Evolutionary conservation across 2,888 invertebrate species (phyloP), one percentile per base, ranked within the genome.

Genomic region (Epinotia nisella): DNA sequence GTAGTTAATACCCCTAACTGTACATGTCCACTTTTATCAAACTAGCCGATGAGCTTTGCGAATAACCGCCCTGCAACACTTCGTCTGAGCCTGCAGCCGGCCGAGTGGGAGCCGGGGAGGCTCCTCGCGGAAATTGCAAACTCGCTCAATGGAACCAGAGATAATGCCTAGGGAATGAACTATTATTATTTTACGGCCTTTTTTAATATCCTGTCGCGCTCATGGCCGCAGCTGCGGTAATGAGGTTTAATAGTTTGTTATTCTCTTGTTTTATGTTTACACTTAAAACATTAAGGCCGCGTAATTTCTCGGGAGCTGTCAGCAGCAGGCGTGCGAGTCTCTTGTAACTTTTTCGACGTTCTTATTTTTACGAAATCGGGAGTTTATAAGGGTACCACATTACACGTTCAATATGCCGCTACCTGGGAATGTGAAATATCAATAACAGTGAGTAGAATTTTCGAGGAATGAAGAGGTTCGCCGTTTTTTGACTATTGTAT

Each of bases 81-180:
- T 49, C 39, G 21, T 24, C 45, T 61, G 49, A 49, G 62, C 17
- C 29, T 49, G 62, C 13, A 24, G 45, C 24, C 66, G 35, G 65
- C 29, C 49, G 67, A 62, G 53, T 17, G 62, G 51, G 70, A 60
- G 70, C 70, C 64, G 58, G 72, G 67, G 59, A 76, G 78, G 78
- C 79, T 77, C 77, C 78, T 78, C 75, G 75, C 82, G 83, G 83
- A 83, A 82, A 85, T 83, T 83, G 83, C 84, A 78, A 83, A 81
- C 82, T 79, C 81, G 80, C 78, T 80, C 79, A 82, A 81, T 82
- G 81, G 79, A 82, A 80, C 80, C 77, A 75, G 79, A 81, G 82
- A 81, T 83, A 82, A 82, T 81, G 76, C 78, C 76, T 66, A 71
- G 69, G 76, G 79, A 82, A 82, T 81, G 80, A 82, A 80, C 80